These are phyloP conservation scores for Nycticryphes semicollaris DNA, from an alignment of 2,113 vertebrate genomes.

Conservation along the genomic window DNA sequence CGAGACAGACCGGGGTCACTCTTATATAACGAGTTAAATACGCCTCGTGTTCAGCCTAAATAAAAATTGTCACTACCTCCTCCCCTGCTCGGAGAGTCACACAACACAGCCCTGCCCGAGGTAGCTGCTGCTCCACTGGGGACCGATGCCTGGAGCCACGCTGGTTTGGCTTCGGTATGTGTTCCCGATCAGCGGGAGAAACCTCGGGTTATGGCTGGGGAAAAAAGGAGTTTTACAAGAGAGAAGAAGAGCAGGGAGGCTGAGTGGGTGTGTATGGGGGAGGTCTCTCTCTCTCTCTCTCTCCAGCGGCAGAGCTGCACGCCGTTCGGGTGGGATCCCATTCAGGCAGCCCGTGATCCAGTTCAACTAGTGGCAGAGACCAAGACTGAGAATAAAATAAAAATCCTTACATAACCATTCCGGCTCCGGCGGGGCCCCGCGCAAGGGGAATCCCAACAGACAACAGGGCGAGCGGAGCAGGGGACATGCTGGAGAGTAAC, in stretches of 20 bases:
- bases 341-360: conserved; percentile 46
- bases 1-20: conserved; percentile 36
- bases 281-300: not conserved
- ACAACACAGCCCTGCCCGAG: not conserved
- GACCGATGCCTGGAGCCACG: not conserved
- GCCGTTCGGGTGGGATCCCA: not conserved
- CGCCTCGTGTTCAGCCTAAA: conserved; percentile 26
- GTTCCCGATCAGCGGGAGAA: not conserved
- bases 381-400: conserved; percentile 58
- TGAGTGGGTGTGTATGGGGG: conserved; percentile 3
- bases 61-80: conserved; percentile 38
- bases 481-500: not conserved
- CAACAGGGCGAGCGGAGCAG: conserved; percentile 12
- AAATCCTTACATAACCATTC: conserved; percentile 64
- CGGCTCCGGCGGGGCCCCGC: conserved; percentile 28
- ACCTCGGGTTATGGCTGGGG: not conserved
- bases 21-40: conserved; percentile 60
- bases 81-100: conserved; percentile 42
- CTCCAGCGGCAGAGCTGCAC: not conserved
- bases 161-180: not conserved
- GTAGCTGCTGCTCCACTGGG: not conserved
- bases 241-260: not conserved
- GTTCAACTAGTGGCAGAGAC: conserved; percentile 68
- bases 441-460: conserved; percentile 59
- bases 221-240: not conserved